Percentiles rank a stretch among this genome's conserved stretches.
Evolutionary conservation across 2,888 invertebrate species (phyloP).

Genomic region (Brachypterus glaber): DNA sequence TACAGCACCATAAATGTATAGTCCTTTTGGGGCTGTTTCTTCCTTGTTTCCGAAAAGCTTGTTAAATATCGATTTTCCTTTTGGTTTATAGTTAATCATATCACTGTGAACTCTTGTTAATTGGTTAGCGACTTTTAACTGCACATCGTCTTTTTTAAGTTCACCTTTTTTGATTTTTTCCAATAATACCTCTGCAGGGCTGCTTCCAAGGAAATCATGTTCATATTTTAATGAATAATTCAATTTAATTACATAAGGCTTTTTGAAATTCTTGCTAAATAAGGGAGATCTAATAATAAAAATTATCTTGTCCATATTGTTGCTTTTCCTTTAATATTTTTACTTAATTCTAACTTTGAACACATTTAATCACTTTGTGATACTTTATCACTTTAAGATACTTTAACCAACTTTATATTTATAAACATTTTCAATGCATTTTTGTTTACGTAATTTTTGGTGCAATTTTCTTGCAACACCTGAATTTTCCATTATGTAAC

Average conservation of each 20-base stretch:
- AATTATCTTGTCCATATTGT: background rate
- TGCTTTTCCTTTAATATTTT: too few relatives aligned
- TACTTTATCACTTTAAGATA: too few relatives aligned
- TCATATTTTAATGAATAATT: conserved; percentile 18
- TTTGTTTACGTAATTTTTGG: conserved; percentile 3
- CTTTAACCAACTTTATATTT: too few relatives aligned
- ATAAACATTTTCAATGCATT: too few relatives aligned
- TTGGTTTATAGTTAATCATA: conserved; percentile 51
- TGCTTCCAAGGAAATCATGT: conserved; percentile 20
- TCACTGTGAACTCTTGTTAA: conserved; percentile 61
- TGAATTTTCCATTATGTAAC: background rate
- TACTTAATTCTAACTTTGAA: too few relatives aligned
- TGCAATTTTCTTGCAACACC: background rate
- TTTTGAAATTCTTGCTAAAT: too few relatives aligned
- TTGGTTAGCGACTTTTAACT: conserved; percentile 54
- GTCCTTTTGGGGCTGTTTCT: conserved; percentile 57
- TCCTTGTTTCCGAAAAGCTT: conserved; percentile 28
- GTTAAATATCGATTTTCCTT: conserved; percentile 39
- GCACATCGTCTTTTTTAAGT: conserved; percentile 60
- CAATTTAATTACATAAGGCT: background rate
- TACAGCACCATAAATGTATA: conserved; percentile 85
- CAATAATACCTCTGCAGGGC: conserved; percentile 39
- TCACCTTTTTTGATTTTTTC: conserved; percentile 51
- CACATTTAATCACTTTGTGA: too few relatives aligned
- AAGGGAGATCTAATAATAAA: background rate